Base-by-base conservation (phyloP, 2,888 invertebrate species). In the Stramonita haemastoma region DNA sequence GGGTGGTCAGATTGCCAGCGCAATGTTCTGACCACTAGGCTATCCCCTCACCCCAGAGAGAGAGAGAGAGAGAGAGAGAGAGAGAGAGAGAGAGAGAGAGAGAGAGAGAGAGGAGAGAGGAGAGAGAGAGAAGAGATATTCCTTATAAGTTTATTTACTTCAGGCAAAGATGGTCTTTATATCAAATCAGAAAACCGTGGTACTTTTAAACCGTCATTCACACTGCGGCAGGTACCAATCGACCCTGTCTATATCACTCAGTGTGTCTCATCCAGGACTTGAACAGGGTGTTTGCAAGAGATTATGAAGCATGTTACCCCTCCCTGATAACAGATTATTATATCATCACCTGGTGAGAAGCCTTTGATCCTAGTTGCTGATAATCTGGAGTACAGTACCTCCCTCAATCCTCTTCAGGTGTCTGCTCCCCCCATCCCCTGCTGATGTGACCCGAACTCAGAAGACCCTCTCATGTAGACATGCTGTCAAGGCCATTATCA, bases 51-150 rank as follows among this genome's bases (percentile, higher is more conserved):
- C 46, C 46, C 32, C 32, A 79, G 77, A 79, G 77, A 79, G 77
- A 79, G 77, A 79, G 77, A 79, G 77, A 34, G 77, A 32, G 77
- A 32, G 32, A n/a, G 13, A 22, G 29, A 79, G 79, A 79, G 34
- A 79, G 79, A 79, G 36, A 79, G 81, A 36, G 81, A 36, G 81
- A 36, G 81, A 81, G 81, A 81, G 81, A 81, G 36, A 81, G 81
- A 81, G 19, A 81, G 81, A 79, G 32, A 34, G 32, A 73, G 70
- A 81, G 81, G 22, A 5, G 36, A 36, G n/a, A 19, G 36, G 81
- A 81, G 36, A 81, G 81, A 81, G 36, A 46, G 36, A 81, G 81
- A 81, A n/a, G n/a, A n/a, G 81, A 46, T 15, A 13, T 11, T 8
- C 36, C 0, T 32, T 83, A 29, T 26, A 57, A 11, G 29, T 57